A percentile compares a stretch with the other conserved stretches of the same genome.
Conservation (phyloP, 2,888 invertebrate species). For the Oscheius sp. region DNA sequence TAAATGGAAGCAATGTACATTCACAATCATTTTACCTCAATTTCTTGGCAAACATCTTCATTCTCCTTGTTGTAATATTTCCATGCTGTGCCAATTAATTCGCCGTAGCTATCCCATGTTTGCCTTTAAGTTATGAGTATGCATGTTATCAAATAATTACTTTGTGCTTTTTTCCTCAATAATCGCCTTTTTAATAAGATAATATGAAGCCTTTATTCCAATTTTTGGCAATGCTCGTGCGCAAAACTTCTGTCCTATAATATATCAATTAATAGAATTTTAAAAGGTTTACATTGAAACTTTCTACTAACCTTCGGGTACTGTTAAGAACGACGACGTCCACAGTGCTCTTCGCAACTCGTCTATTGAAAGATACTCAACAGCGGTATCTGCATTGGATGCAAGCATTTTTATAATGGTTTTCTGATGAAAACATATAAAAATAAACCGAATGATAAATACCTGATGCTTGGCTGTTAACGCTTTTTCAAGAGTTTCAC, state of each 20-base stretch:
- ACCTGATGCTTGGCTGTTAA: slow-evolving; percentile 5
- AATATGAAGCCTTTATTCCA: neutral
- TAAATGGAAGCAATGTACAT: neutral
- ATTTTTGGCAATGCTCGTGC: slow-evolving; percentile 19
- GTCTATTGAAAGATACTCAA: slow-evolving; percentile 2
- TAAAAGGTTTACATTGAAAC: neutral
- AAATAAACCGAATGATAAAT: neutral
- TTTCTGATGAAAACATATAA: neutral
- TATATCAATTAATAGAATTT: neutral
- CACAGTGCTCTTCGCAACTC: slow-evolving; percentile 3
- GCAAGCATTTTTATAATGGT: slow-evolving; percentile 14
- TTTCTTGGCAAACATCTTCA: slow-evolving; percentile 12
- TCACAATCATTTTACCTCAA: neutral
- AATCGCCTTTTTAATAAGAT: neutral
- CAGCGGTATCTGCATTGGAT: slow-evolving; percentile 1
- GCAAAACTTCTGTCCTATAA: slow-evolving; percentile 17
- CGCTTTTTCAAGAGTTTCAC: neutral
- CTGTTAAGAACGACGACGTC: neutral
- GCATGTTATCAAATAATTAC: neutral
- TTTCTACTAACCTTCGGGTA: slow-evolving; percentile 6
- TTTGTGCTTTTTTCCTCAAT: neutral
- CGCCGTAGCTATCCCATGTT: slow-evolving; percentile 4
- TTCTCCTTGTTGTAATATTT: neutral
- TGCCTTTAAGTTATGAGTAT: neutral
- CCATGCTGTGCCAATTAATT: slow-evolving; percentile 15